These are phyloP conservation scores for Hyperoplus immaculatus DNA, from an alignment of 2,797 vertebrate species.

Conservation along the genomic window DNA sequence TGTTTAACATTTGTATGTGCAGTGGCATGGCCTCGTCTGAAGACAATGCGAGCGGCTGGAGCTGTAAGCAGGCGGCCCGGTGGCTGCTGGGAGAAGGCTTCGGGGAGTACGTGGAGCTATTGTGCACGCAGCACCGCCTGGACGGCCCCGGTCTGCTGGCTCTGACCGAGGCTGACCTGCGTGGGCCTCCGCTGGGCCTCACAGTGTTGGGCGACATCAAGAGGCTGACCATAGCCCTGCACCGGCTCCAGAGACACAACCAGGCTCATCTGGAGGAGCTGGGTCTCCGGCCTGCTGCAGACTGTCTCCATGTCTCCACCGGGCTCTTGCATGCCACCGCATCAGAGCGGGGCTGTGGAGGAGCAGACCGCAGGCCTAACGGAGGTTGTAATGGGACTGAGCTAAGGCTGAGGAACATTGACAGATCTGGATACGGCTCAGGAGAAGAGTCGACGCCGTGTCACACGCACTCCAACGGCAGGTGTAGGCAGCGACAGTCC, in stretches of 20 bases:
- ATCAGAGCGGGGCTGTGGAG: slow-evolving; percentile 53
- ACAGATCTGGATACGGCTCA: slow-evolving; percentile 63
- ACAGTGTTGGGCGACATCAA: slow-evolving; percentile 95
- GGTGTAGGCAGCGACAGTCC: slow-evolving; percentile 85
- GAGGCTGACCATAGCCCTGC: slow-evolving; percentile 90
- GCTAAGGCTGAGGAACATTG: slow-evolving; percentile 85
- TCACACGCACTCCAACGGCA: slow-evolving; percentile 90
- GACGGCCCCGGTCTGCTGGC: slow-evolving; percentile 93
- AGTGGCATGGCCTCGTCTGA: slow-evolving; percentile 71
- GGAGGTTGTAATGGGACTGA: slow-evolving; percentile 85
- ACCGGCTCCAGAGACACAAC: slow-evolving; percentile 91
- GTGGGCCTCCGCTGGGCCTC: slow-evolving; percentile 93
- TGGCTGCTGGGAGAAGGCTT: slow-evolving; percentile 95
- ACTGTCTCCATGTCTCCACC: slow-evolving; percentile 9
- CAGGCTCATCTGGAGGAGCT: slow-evolving; percentile 87
- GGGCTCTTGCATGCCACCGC: slow-evolving; percentile 48
- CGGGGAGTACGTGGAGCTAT: slow-evolving; percentile 90
- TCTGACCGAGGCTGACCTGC: slow-evolving; percentile 93
- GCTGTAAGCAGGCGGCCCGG: slow-evolving; percentile 89
- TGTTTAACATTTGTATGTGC: slow-evolving; percentile 41
- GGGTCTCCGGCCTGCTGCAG: slow-evolving; percentile 44
- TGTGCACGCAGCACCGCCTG: slow-evolving; percentile 92
- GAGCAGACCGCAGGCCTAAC: slow-evolving; percentile 43
- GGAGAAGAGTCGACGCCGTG: slow-evolving; percentile 78
- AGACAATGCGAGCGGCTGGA: slow-evolving; percentile 88